Evolutionary conservation across 2,797 vertebrate species (phyloP).

Genomic region (Tiaroga cobitis): DNA sequence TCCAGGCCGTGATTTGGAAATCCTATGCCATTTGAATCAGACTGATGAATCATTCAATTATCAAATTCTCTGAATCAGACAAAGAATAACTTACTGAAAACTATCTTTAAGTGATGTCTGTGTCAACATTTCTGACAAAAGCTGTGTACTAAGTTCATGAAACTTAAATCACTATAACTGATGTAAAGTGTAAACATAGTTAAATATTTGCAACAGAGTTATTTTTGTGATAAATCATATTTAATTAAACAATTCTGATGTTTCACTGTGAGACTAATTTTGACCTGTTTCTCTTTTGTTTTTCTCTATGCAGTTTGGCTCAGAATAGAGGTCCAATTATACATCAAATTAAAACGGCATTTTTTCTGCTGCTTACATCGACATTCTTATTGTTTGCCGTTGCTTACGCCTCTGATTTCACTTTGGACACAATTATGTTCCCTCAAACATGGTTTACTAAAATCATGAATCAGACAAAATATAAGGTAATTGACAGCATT

Average conservation of each 20-base stretch:
- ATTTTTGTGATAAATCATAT: neutral
- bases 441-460: neutral
- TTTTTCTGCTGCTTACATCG: conserved; percentile 25
- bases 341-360: conserved; percentile 5
- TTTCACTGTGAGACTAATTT: neutral
- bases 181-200: neutral
- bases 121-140: no score
- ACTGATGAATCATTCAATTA: neutral
- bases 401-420: neutral
- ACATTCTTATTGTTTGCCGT: neutral
- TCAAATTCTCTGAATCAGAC: neutral
- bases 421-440: neutral
- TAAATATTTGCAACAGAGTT: neutral
- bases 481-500: neutral
- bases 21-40: neutral
- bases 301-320: neutral
- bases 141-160: neutral
- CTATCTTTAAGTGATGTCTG: neutral
- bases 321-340: neutral
- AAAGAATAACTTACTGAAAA: neutral
- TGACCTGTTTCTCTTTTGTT: neutral
- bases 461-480: neutral
- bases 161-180: neutral
- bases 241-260: neutral
- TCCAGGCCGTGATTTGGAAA: neutral